Evolutionary conservation across 1,140 invertebrate species (phyloP).

Genomic region (Campodea augens): DNA sequence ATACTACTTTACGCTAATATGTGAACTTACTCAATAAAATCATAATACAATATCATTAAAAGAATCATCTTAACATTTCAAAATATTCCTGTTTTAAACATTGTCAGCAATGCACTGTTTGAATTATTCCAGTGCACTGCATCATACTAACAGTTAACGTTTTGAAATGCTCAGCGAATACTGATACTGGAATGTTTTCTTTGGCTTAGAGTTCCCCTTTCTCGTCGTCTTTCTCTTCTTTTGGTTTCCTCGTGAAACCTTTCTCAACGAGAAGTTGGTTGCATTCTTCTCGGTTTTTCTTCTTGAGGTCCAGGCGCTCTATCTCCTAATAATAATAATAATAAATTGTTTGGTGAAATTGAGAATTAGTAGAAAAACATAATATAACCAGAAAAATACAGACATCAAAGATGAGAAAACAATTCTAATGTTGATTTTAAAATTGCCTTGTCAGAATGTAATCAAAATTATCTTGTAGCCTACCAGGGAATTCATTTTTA

Average conservation of each 20-base stretch:
- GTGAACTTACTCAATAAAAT: no score
- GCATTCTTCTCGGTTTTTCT: conserved; percentile 17
- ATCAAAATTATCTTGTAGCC: no score
- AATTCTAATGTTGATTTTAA: neutral
- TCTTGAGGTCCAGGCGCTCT: conserved; percentile 18
- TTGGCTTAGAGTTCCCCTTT: neutral
- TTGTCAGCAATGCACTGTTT: neutral
- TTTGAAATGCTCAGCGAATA: neutral
- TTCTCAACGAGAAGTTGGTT: conserved; percentile 17
- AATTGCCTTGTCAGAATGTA: no score
- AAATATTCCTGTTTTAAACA: neutral
- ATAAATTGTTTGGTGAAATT: no score
- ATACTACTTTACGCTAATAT: no score
- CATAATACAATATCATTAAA: neutral
- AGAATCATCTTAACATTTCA: neutral
- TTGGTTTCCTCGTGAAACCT: conserved; percentile 19
- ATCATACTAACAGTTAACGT: neutral
- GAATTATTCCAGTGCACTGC: neutral
- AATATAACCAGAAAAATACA: conserved; percentile 2
- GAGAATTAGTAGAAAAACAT: conserved; percentile 4
- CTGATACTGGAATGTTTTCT: neutral
- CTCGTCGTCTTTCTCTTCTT: conserved; percentile 12
- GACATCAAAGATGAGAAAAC: no score
- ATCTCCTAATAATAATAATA: conserved; percentile 10
- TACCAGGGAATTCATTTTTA: no score